A percentile compares a stretch with the other conserved stretches of the same genome.
These are phyloP conservation scores for Pyrochroa serraticornis DNA, from an alignment of 2,888 invertebrate genomes.

Conservation along the genomic window DNA sequence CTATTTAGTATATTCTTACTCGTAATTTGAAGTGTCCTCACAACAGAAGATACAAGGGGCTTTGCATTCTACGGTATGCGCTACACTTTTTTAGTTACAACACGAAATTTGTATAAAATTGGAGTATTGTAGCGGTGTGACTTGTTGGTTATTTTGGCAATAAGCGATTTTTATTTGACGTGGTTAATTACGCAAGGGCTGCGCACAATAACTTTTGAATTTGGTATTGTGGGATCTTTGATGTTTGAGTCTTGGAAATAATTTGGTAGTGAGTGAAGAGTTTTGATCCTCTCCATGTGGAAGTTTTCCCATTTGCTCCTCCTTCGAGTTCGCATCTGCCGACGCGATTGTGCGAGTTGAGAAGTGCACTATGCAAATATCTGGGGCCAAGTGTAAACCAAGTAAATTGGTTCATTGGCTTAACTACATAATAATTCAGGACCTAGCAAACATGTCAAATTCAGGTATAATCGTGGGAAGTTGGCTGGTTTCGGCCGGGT, in stretches of 20 bases:
- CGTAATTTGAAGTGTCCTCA: no score
- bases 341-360: constrained; percentile 8
- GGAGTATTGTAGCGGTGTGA: no score
- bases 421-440: constrained; percentile 39
- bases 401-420: constrained; percentile 40
- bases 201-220: constrained; percentile 10
- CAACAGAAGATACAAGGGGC: no score
- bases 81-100: no score
- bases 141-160: no score
- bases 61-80: no score
- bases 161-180: constrained; percentile 43
- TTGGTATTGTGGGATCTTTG: constrained; percentile 16
- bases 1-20: no score
- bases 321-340: constrained; percentile 10
- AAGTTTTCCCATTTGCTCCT: no score
- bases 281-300: constrained; percentile 10
- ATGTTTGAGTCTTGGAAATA: constrained; percentile 22
- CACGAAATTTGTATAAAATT: no score
- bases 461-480: constrained; percentile 35
- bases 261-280: constrained; percentile 15
- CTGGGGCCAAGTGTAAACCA: constrained; percentile 29
- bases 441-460: constrained; percentile 39
- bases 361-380: constrained; percentile 27
- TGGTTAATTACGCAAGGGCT: constrained; percentile 34
- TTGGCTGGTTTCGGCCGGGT: constrained; percentile 33